Conservation (phyloP, 2,113 vertebrate species). For the Cygnus buccinator region DNA sequence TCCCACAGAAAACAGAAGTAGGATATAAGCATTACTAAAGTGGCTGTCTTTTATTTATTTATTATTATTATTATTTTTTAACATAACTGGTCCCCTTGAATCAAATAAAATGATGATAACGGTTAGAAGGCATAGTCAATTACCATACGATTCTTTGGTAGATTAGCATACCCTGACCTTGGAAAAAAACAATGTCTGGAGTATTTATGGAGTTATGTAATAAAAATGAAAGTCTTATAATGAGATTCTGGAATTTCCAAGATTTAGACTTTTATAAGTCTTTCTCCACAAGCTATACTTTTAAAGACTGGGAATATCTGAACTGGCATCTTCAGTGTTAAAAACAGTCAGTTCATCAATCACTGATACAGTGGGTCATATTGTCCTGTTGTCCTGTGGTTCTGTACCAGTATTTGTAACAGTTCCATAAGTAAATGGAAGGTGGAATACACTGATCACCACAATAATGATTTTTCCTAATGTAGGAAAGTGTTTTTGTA, state of each 20-base stretch:
- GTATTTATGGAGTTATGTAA: neutral
- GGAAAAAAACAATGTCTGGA: neutral
- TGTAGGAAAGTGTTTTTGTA: neutral
- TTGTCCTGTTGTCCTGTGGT: neutral
- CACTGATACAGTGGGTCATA: neutral
- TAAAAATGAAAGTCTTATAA: neutral
- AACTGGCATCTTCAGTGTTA: neutral
- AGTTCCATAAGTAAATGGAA: neutral
- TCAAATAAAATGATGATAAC: neutral
- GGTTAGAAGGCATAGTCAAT: neutral
- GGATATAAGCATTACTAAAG: neutral
- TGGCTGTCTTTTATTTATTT: neutral
- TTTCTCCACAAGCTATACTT: neutral
- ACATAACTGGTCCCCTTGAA: neutral
- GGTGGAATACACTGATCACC: neutral
- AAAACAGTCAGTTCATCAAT: accelerated
- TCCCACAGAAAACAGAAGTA: neutral
- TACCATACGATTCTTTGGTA: neutral
- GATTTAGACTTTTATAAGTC: neutral
- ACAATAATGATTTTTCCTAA: neutral
- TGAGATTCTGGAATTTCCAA: neutral
- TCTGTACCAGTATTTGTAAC: neutral
- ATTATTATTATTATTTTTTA: neutral
- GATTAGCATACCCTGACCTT: neutral
- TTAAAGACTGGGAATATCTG: neutral